phyloP scores from a whole-genome alignment of 2,113 vertebrate genomes.

The Conger conger region DNA sequence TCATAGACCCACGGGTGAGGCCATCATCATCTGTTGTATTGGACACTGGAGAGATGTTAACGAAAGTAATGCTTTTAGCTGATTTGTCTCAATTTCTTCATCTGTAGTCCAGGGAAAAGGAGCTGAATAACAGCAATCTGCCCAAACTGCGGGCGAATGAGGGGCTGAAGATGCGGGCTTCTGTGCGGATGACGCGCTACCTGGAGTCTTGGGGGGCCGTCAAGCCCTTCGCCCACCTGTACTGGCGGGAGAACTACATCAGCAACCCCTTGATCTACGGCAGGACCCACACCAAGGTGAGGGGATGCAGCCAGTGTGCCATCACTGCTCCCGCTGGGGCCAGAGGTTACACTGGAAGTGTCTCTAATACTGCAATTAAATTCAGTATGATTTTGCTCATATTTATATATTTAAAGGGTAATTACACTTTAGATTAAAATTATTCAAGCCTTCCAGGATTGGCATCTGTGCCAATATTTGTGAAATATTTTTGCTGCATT shows the following conservation, averaged over 20 bases:
- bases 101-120: conserved; percentile 79
- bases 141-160: conserved; percentile 80
- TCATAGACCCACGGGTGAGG: conserved; percentile 89
- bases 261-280: conserved; percentile 72
- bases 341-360: not conserved
- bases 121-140: conserved; percentile 62
- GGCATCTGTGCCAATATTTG: too few relatives aligned
- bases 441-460: too few relatives aligned
- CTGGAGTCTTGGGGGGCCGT: conserved; percentile 96
- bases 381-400: too few relatives aligned
- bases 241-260: conserved; percentile 81
- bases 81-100: conserved; percentile 17
- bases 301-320: not conserved
- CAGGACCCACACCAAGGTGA: conserved; percentile 74
- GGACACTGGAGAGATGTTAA: not conserved
- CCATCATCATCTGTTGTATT: not conserved
- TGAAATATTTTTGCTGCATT: too few relatives aligned
- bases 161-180: conserved; percentile 90
- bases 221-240: conserved; percentile 92
- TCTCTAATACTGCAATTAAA: too few relatives aligned
- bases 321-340: not conserved
- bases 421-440: too few relatives aligned
- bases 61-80: not conserved
- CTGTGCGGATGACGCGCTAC: conserved; percentile 93
- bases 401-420: not conserved